Conservation (phyloP, 2,113 vertebrate genomes). For the Glareola pratincola region DNA sequence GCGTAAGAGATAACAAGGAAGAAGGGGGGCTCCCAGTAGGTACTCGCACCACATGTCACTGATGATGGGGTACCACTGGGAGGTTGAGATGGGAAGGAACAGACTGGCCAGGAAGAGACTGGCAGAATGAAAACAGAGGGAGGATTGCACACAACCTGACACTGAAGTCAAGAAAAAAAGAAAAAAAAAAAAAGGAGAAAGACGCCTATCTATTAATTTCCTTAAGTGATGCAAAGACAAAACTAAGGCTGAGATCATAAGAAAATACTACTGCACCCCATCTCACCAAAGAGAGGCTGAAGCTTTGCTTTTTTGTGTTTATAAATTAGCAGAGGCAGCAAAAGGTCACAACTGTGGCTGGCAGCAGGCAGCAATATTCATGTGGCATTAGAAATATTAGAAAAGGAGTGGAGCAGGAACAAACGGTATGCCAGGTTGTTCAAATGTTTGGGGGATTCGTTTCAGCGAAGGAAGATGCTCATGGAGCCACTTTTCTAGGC, state of each 20-base stretch:
- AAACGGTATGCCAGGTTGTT: not conserved
- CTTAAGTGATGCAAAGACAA: not conserved
- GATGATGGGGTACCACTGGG: no score
- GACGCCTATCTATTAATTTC: not conserved
- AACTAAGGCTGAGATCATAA: not conserved
- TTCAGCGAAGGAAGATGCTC: not conserved
- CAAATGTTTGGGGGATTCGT: not conserved
- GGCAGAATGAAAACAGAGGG: not conserved
- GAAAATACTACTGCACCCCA: rapidly evolving
- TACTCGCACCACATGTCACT: not conserved
- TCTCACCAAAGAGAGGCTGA: not conserved
- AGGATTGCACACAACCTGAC: not conserved
- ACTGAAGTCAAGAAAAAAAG: not conserved
- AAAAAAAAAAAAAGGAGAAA: not conserved
- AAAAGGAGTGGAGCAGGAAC: not conserved
- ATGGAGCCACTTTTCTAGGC: not conserved
- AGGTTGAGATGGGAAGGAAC: not conserved
- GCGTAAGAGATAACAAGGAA: rapidly evolving
- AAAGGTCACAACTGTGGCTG: not conserved
- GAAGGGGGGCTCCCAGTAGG: not conserved
- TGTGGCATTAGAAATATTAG: not conserved
- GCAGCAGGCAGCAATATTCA: not conserved
- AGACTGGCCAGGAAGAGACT: not conserved
- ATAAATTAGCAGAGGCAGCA: not conserved
- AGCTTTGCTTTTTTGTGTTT: not conserved